Conservation (phyloP, 2,113 vertebrate genomes). For the Planiliza haematocheilus region DNA sequence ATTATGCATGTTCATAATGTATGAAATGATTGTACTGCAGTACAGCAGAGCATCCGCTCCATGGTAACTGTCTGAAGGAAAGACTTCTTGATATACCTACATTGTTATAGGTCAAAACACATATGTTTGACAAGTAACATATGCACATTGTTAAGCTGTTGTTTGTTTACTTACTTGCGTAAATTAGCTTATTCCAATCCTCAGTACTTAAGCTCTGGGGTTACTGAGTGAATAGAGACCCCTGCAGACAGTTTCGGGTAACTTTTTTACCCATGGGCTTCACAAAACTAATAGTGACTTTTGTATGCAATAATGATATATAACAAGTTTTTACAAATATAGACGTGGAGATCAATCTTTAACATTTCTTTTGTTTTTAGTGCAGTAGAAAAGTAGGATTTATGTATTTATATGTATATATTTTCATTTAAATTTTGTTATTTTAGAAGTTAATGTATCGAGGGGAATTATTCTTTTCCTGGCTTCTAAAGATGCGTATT, state of each 20-base stretch:
- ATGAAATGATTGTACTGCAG: not conserved
- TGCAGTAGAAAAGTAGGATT: too few relatives aligned
- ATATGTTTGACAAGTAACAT: slow-evolving; percentile 3
- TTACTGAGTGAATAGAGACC: slow-evolving; percentile 80
- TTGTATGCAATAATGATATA: not conserved
- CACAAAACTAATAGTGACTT: not conserved
- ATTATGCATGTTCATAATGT: not conserved
- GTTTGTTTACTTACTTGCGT: not conserved
- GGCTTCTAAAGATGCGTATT: not conserved
- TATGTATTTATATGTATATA: too few relatives aligned
- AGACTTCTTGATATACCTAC: not conserved
- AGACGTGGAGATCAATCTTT: not conserved
- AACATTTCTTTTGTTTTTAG: too few relatives aligned
- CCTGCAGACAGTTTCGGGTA: slow-evolving; percentile 75
- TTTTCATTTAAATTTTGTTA: too few relatives aligned
- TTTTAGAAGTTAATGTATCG: not conserved
- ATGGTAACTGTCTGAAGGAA: not conserved
- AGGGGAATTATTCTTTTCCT: not conserved
- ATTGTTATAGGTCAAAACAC: slow-evolving; percentile 4
- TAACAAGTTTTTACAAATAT: not conserved
- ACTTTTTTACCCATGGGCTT: slow-evolving; percentile 9
- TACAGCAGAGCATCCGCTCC: not conserved
- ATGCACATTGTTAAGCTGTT: not conserved
- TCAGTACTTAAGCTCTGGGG: slow-evolving; percentile 7
- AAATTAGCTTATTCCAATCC: not conserved